Conservation (phyloP, 1,140 invertebrate genomes). For the Procambarus clarkii region DNA sequence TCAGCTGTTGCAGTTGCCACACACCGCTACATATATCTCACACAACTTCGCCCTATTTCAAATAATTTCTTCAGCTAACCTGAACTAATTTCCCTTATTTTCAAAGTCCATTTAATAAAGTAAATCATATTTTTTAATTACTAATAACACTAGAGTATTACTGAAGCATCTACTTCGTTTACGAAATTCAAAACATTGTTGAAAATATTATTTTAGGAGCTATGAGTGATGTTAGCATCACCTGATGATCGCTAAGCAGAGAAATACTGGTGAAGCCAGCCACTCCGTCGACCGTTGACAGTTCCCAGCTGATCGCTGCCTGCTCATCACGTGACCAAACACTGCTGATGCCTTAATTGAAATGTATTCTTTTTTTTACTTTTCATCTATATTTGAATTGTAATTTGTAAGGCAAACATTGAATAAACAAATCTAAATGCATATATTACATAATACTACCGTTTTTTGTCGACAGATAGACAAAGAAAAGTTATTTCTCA, state of each 20-base stretch:
- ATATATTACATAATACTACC: not conserved
- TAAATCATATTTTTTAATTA: not conserved
- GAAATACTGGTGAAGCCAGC: not conserved
- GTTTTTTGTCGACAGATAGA: not conserved
- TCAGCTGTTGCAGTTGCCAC: conserved; percentile 43
- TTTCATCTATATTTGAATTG: not conserved
- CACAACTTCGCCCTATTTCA: not conserved
- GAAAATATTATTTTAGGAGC: too few relatives aligned
- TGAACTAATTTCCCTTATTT: not conserved
- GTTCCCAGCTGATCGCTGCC: conserved; percentile 60
- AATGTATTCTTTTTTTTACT: not conserved
- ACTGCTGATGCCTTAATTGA: not conserved
- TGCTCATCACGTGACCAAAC: conserved; percentile 60
- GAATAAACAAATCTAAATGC: not conserved
- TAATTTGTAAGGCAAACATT: not conserved
- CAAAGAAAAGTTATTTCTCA: not conserved
- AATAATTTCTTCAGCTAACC: not conserved
- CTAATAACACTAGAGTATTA: not conserved
- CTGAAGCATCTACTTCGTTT: too few relatives aligned
- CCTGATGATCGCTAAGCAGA: not conserved
- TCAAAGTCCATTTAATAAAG: not conserved
- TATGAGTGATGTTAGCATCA: too few relatives aligned
- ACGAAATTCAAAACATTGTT: too few relatives aligned
- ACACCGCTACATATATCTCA: conserved; percentile 16
- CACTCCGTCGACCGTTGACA: conserved; percentile 42